Evolutionary conservation across 2,888 invertebrate species (phyloP).

Genomic region (Leucozona laternaria): DNA sequence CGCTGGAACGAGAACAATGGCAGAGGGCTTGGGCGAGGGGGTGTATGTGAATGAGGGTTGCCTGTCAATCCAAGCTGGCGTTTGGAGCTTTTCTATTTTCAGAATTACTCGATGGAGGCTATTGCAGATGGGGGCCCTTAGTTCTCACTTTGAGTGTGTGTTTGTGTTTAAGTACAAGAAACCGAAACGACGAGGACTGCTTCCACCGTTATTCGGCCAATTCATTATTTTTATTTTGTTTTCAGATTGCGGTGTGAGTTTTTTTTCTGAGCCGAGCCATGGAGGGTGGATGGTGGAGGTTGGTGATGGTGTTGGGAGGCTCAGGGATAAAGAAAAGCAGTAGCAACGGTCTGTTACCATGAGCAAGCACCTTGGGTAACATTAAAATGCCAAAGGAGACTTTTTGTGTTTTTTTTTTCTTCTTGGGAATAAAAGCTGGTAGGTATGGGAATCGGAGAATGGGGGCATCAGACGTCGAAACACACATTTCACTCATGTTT

Average conservation of each 20-base stretch:
- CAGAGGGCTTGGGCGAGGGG: constrained; percentile 32
- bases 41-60: constrained; percentile 71
- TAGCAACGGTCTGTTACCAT: constrained; percentile 72
- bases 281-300: background rate
- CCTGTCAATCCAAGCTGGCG: constrained; percentile 75
- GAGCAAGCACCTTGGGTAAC: constrained; percentile 74
- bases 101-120: constrained; percentile 74
- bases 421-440: constrained; percentile 1
- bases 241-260: constrained; percentile 53
- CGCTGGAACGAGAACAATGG: background rate
- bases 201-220: constrained; percentile 70
- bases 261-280: background rate
- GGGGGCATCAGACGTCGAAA: constrained; percentile 56
- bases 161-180: constrained; percentile 59
- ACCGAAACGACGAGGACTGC: constrained; percentile 49
- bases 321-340: constrained; percentile 35
- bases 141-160: constrained; percentile 38
- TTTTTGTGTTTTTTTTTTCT: constrained; percentile 34
- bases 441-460: background rate
- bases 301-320: background rate
- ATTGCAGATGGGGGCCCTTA: constrained; percentile 72
- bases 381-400: constrained; percentile 74
- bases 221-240: constrained; percentile 71
- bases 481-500: constrained; percentile 66
- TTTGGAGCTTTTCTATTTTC: constrained; percentile 74